phyloP scores from a whole-genome alignment of 2,113 vertebrate species.

The Sisor rabdophorus region DNA sequence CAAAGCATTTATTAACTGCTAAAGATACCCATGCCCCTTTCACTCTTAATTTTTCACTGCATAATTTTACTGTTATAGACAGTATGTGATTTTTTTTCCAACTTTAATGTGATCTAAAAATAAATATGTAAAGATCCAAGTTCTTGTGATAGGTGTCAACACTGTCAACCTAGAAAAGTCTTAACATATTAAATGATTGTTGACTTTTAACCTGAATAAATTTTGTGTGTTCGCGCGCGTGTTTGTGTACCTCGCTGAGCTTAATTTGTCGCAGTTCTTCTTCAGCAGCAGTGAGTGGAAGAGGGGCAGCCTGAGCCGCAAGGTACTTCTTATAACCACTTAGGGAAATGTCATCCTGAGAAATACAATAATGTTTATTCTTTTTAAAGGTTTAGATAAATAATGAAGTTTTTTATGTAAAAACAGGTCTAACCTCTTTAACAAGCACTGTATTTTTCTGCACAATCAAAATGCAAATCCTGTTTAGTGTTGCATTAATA shows the following conservation, averaged over 20 bases:
- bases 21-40: neutral
- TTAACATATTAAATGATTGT: too few relatives aligned
- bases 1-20: neutral
- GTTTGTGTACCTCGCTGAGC: conserved; percentile 78
- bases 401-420: neutral
- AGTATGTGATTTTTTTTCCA: too few relatives aligned
- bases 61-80: neutral
- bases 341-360: conserved; percentile 88
- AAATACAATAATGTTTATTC: conserved; percentile 12
- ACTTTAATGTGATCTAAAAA: neutral
- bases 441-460: neutral
- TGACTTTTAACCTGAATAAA: neutral
- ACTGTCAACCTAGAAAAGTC: too few relatives aligned
- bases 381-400: neutral
- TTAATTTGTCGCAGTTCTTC: conserved; percentile 93
- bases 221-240: conserved; percentile 2
- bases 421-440: neutral
- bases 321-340: conserved; percentile 87
- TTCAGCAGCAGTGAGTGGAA: conserved; percentile 91
- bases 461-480: neutral
- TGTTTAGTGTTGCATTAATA: neutral
- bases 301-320: conserved; percentile 79
- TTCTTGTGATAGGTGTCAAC: too few relatives aligned
- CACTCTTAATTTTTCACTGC: too few relatives aligned
- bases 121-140: neutral